Conservation (phyloP, 2,797 vertebrate genomes). For the Poecilia picta region DNA sequence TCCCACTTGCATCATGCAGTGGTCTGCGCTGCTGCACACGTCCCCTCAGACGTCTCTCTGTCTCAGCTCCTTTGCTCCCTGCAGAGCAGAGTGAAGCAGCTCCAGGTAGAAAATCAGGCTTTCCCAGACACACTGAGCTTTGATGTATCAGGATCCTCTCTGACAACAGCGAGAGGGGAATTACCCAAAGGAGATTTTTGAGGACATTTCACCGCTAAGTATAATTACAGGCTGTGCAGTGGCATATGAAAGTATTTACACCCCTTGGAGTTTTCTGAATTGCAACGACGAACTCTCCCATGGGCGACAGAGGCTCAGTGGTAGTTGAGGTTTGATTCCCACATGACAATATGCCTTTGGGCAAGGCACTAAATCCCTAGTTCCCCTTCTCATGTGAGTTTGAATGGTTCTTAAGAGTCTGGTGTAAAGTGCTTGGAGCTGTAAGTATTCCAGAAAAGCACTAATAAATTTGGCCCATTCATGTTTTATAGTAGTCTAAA, state of each 20-base stretch:
- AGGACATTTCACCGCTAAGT: not conserved
- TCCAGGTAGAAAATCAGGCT: slow-evolving; percentile 69
- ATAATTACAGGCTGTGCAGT: slow-evolving; percentile 20
- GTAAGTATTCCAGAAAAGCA: not conserved
- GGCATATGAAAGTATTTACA: not conserved
- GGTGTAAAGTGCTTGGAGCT: not conserved
- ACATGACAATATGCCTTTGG: not conserved
- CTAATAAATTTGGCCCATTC: not conserved
- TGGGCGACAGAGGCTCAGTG: not conserved
- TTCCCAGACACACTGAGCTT: slow-evolving; percentile 11
- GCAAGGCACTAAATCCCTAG: not conserved
- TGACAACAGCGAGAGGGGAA: slow-evolving; percentile 42
- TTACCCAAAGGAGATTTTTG: not conserved
- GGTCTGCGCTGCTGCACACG: slow-evolving; percentile 35
- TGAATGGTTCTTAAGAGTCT: not conserved
- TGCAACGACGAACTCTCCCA: not conserved
- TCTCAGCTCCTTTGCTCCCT: slow-evolving; percentile 77
- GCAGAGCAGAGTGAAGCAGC: slow-evolving; percentile 80
- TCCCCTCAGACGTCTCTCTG: slow-evolving; percentile 58
- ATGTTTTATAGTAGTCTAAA: not conserved
- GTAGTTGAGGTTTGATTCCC: not conserved
- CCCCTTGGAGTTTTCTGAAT: not conserved
- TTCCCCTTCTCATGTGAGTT: not conserved
- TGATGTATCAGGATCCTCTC: slow-evolving; percentile 49
- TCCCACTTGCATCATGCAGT: slow-evolving; percentile 34